These are phyloP conservation scores for Plecturocebus donacophilus DNA, from an alignment of 2,113 vertebrate genomes.

Conservation along the genomic window DNA sequence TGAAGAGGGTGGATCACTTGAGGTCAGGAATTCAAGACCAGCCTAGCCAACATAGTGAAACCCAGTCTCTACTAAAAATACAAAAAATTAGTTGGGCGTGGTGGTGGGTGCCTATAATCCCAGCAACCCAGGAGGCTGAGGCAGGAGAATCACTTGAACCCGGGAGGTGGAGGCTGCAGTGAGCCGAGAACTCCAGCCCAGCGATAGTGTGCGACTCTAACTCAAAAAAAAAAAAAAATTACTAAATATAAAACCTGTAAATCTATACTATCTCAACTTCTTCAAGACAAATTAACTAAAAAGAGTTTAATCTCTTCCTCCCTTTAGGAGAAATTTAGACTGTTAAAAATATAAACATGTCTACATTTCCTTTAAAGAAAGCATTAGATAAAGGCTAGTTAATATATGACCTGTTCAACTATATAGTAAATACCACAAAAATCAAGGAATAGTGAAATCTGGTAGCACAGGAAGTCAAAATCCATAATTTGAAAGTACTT, in stretches of 20 bases:
- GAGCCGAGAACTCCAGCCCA: no score
- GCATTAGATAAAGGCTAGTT: neutral
- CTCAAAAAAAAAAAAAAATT: neutral
- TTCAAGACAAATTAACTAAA: conserved; percentile 30
- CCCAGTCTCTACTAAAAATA: no score
- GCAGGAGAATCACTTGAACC: no score
- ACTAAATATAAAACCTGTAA: neutral
- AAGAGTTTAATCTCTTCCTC: neutral
- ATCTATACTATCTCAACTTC: neutral
- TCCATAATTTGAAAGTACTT: neutral
- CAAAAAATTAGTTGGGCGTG: no score
- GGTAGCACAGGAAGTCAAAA: neutral
- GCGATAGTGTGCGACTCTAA: no score
- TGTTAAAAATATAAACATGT: neutral
- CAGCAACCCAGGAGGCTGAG: no score
- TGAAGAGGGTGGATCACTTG: no score
- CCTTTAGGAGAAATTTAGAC: neutral
- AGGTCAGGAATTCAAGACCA: no score
- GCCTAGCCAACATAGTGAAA: no score
- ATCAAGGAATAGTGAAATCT: conserved; percentile 20
- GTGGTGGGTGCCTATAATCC: no score
- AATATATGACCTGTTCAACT: neutral
- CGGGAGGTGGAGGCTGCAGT: no score
- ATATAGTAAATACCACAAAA: conserved; percentile 16
- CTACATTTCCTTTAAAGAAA: neutral